Evolutionary conservation across 1,140 invertebrate genomes (phyloP), one percentile per base, ranked within the genome.

Genomic region (Pachyrhynchus sulphureomaculatus): DNA sequence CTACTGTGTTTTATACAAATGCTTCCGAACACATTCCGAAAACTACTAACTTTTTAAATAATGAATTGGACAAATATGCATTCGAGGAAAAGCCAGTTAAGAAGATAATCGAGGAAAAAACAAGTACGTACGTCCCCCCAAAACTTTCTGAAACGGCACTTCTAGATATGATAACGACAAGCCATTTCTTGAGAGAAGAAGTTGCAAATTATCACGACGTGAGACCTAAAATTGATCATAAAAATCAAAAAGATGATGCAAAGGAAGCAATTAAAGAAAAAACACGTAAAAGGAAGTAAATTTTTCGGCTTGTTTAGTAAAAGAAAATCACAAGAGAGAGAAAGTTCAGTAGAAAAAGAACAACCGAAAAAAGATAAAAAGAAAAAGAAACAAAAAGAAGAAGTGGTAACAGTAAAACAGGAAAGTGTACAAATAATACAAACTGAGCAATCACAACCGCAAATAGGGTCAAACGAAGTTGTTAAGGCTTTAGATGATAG

Each of bases 1-100:
- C 23, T n/a, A 13, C 23, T 18, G 20, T 18, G 20, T 39, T 44
- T 33, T 42, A 59, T 44, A 52, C 24, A 52, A 21, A 39, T 21
- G 32, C 33, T 10, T 6, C 15, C n/a, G 52, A 67, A 26, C 52
- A 37, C 24, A 51, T 62, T 10, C 37, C 42, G 2, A 55, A 65
- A 23, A 64, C 67, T n/a, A 54, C 57, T 9, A 62, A 67, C 18
- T 69, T 69, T 41, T 34, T 63, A 37, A 67, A 65, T 48, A 58
- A 44, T 4, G 67, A 71, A 57, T 34, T 68, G 8, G 68, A 68
- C 9, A 49, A 64, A 54, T 68, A 62, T 39, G 57, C 64, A 37
- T 54, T 64, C 48, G 33, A 12, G 4, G 20, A 32, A 42, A 12
- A 15, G 6, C n/a, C 12, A 17, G 20, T 10, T n/a, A 58, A 49